Base-by-base conservation (phyloP, 2,888 invertebrate species). In the Coelinius sp. region DNA sequence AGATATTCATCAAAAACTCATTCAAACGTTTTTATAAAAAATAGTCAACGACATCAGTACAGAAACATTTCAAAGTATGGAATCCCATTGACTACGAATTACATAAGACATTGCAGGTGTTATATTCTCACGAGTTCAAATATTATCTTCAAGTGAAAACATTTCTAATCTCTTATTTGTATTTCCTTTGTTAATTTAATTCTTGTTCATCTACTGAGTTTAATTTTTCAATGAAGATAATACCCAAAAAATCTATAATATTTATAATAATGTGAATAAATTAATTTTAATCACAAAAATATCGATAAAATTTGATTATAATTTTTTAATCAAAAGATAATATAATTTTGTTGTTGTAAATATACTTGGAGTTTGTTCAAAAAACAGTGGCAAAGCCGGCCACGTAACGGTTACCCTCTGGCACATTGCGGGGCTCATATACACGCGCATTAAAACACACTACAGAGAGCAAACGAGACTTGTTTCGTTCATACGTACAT, bases 361-460 rank as follows among this genome's bases (percentile, higher is more conserved):
- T 17, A 20, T 31, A 20, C 59, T 35, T 31, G n/a, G 31, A 70
- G 63, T 17, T 73, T 75, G n/a, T 71, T 69, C 66, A 70, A 53
- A 75, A 74, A 77, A 77, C 70, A 81, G 76, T 76, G 78, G 79
- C 80, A 84, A 85, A 85, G 82, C 84, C 85, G 85, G 85, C 85
- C 85, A 85, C 77, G 75, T 85, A 85, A 85, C 85, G 85, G 85
- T 85, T 80, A 78, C 66, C 68, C 70, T 71, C 67, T 49, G 67
- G 41, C 49, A 63, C 63, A 46, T 62, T 62, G 52, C 46, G 41
- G 63, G 25, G 24, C n/a, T n/a, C n/a, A 24, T 31, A 44, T 65
- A 53, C 69, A 67, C 64, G 63, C 66, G 24, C 35, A 12, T 68
- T 68, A 62, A 59, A 70, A 24, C 63, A 64, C 38, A 62, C 63